Percentiles rank a stretch among this genome's conserved stretches.
Conservation (phyloP, 1,140 invertebrate species). For the Drosophila miranda region DNA sequence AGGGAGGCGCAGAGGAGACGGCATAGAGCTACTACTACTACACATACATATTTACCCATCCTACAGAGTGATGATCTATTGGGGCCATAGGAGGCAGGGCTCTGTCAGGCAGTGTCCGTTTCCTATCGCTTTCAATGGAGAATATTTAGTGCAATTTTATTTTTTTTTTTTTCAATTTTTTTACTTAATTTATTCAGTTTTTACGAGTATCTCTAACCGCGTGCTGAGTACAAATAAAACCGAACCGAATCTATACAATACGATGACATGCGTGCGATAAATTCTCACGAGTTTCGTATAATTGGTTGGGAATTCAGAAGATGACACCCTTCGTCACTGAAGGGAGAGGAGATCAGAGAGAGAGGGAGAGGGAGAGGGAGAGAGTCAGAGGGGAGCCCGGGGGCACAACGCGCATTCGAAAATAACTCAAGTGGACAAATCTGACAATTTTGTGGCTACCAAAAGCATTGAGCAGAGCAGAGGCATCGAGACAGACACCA, state of each 20-base stretch:
- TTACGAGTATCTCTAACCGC: conserved; percentile 35
- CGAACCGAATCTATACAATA: conserved; percentile 27
- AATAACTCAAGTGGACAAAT: conserved; percentile 81
- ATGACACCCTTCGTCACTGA: conserved; percentile 58
- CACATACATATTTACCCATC: too few relatives aligned
- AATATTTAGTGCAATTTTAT: conserved; percentile 68
- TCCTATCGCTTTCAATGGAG: conserved; percentile 62
- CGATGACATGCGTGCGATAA: conserved; percentile 46
- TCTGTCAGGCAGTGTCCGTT: conserved; percentile 3
- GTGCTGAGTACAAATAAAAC: conserved; percentile 75
- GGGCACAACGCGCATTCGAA: conserved; percentile 57
- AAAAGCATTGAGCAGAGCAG: conserved; percentile 54
- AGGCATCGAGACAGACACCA: conserved; percentile 4
- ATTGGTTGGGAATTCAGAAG: conserved; percentile 69
- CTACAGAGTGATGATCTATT: conserved; percentile 3
- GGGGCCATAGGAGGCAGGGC: neutral
- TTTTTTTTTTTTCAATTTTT: conserved; percentile 3
- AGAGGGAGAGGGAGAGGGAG: neutral
- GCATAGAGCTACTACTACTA: neutral
- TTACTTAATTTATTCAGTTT: conserved; percentile 70
- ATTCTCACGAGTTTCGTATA: conserved; percentile 77
- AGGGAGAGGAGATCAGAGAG: neutral
- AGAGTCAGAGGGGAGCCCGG: conserved; percentile 24
- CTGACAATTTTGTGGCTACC: conserved; percentile 80
- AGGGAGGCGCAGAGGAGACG: conserved; percentile 37